Evolutionary conservation across 2,888 invertebrate genomes (phyloP).

Genomic region (Arge pagana): DNA sequence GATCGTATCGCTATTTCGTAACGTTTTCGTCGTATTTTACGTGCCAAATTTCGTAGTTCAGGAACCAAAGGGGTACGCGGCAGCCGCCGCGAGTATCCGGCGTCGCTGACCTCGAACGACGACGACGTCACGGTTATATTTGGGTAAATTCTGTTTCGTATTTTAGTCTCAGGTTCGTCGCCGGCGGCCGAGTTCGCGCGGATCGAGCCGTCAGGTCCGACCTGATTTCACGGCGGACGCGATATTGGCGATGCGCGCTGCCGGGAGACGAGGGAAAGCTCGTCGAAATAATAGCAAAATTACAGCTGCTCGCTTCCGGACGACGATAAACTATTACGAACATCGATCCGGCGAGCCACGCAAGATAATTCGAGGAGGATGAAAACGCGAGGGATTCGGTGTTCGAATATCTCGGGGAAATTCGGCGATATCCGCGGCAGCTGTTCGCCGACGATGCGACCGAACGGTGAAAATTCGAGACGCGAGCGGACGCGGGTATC

Average conservation of each 20-base stretch:
- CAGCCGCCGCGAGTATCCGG: neutral
- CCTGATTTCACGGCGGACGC: no score
- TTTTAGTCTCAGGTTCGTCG: constrained; percentile 4
- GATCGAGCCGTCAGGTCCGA: constrained; percentile 2
- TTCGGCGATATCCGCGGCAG: neutral
- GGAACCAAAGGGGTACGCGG: neutral
- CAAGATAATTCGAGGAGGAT: no score
- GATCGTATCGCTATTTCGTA: neutral
- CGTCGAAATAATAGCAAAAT: no score
- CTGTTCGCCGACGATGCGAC: neutral
- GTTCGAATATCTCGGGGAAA: neutral
- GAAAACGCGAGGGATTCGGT: no score
- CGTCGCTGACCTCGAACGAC: no score
- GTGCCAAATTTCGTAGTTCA: neutral
- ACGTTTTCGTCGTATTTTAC: neutral
- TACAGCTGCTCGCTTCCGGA: no score
- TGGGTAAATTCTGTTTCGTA: constrained; percentile 10
- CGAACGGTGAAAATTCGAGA: neutral
- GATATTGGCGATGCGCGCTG: no score
- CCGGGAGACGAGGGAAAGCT: no score
- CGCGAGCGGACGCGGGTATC: neutral
- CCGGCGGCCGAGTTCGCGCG: constrained; percentile 2
- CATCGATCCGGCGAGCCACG: no score
- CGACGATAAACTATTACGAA: no score
- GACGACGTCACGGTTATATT: constrained; percentile 19